Evolutionary conservation across 1,140 invertebrate genomes (phyloP), one percentile per base, ranked within the genome.

Genomic region (Bicyclus anynana): DNA sequence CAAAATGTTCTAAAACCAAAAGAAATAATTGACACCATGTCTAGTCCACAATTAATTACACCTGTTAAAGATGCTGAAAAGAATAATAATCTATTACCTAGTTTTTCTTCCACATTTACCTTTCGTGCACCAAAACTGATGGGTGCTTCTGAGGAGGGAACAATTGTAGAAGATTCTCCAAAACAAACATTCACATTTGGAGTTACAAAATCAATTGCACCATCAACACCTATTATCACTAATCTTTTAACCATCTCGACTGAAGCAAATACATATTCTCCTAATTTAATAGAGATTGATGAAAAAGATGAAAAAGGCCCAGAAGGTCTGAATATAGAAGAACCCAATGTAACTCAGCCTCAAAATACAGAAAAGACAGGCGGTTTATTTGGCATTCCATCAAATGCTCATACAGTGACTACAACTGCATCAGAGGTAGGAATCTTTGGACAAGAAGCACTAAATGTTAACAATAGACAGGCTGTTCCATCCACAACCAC

Each of bases 51-150:
- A 49, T 9, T 50, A 56, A 46, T 58, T 66, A 44, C 60, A 56
- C 4, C 37, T 50, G 27, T 54, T 18, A 64, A 66, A 57, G 59
- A 68, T 53, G 54, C 72, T 18, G 80, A 84, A 65, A 74, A 70
- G 26, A 82, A 82, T 63, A 86, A 84, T 59, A 83, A 83, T 62
- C 49, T 58, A 46, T 49, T 81, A 35, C 27, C 72, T 17, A 74
- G 77, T 63, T 52, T 62, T 10, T 55, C 70, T 17, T 60, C 67
- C 12, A n/a, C n/a, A n/a, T 90, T 90, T 46, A 77, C 74, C 6
- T 91, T 90, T 62, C 80, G 82, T 18, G 57, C 83, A 38, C 65
- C 73, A 14, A 38, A 53, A 12, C 74, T 69, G 38, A 71, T 67
- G 52, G 56, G 61, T 14, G 62, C 67, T 17, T 56, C 27, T 29